Evolutionary conservation across 2,797 vertebrate species (phyloP), one percentile per base, ranked within the genome.

Genomic region (Xenops minutus): DNA sequence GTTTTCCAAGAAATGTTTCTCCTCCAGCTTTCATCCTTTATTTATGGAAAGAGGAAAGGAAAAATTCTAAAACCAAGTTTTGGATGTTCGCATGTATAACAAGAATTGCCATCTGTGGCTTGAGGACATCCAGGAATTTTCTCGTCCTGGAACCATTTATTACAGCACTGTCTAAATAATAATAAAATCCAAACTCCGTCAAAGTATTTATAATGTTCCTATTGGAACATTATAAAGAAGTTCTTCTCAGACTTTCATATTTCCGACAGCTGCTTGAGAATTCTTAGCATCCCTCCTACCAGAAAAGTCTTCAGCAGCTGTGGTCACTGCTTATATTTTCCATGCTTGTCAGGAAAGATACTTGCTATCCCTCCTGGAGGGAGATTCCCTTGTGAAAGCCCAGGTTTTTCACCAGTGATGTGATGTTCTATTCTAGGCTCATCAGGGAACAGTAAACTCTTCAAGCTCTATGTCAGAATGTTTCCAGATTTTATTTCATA

Each of bases 41-140:
- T 85, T 96, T 93, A 88, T 92, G 92, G 79, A 93, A 96, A 95
- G 55, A 92, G 85, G 73, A 96, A 94, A 96, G 94, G 95, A 93
- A 96, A 94, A 96, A 69, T 56, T 94, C 76, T 88, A 69, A 94
- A 89, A 51, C 82, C 71, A 79, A 69, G 30, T 89, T 95, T 93
- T 91, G 32, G 58, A 89, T 91, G 62, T 94, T 91, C 1, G 0
- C 17, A 48, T 19, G 1, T 84, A 61, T 67, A 92, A 89, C 56
- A 91, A 82, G 43, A 96, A 88, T 92, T 91, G 69, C 91, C 91
- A 94, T 96, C 95, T 97, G 95, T 92, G 73, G 69, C 71, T 81
- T 94, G 79, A 95, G 52, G 55, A 92, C 94, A 96, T 96, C 96
- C 96, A 97, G 95, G 94, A 96, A 93, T 95, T 92, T 96, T 96